These are phyloP conservation scores for Zophobas morio DNA, from an alignment of 1,140 invertebrate species.

Conservation along the genomic window DNA sequence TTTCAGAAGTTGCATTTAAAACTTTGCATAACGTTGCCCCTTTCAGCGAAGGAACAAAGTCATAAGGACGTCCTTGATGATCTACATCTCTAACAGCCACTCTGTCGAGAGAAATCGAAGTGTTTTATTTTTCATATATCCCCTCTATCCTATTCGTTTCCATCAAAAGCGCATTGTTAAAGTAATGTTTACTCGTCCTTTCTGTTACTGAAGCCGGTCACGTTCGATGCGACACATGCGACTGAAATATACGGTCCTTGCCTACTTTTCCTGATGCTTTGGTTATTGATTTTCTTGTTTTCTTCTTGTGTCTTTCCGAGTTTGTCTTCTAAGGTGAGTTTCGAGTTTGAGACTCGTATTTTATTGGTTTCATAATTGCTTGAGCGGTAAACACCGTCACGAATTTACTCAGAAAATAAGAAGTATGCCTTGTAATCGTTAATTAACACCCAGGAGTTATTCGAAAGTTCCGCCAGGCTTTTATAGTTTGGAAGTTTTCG, in stretches of 20 bases:
- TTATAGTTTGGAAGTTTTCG: too few relatives aligned
- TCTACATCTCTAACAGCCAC: too few relatives aligned
- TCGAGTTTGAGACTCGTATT: neutral
- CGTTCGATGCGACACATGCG: conserved; percentile 48
- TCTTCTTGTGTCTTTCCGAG: conserved; percentile 19
- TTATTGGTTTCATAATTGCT: conserved; percentile 2
- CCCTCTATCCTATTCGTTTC: conserved; percentile 37
- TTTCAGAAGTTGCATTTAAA: too few relatives aligned
- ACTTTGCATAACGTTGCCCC: too few relatives aligned
- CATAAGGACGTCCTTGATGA: too few relatives aligned
- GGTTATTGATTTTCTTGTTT: conserved; percentile 46
- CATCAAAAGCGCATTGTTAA: conserved; percentile 48
- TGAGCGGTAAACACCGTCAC: conserved; percentile 15
- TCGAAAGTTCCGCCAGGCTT: too few relatives aligned
- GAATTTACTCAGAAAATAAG: too few relatives aligned
- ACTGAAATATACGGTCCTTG: conserved; percentile 46
- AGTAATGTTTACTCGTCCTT: conserved; percentile 46
- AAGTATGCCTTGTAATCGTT: too few relatives aligned
- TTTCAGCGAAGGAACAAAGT: too few relatives aligned
- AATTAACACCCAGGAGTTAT: too few relatives aligned
- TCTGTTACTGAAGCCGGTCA: conserved; percentile 42
- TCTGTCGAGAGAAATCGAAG: neutral
- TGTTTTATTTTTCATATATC: conserved; percentile 42
- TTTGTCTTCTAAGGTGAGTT: neutral
- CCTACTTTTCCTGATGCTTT: conserved; percentile 43